phyloP scores from a whole-genome alignment of 2,888 invertebrate genomes.

The Philonicus albiceps region DNA sequence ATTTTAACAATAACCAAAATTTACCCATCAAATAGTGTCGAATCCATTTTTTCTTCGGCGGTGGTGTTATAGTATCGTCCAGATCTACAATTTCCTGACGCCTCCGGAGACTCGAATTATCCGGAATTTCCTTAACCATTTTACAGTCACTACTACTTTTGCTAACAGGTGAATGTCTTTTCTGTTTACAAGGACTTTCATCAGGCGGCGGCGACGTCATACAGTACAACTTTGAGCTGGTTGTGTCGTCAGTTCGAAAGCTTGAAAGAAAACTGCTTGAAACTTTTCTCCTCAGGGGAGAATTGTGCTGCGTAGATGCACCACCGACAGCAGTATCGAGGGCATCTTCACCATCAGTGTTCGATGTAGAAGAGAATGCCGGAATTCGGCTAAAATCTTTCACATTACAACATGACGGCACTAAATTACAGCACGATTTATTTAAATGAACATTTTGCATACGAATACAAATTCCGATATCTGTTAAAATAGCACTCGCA shows the following conservation, averaged over 20 bases:
- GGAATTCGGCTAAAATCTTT: conserved; percentile 42
- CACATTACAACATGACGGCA: conserved; percentile 46
- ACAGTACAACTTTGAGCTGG: neutral
- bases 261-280: neutral
- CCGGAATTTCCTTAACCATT: neutral
- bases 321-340: neutral
- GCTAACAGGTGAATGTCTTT: neutral
- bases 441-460: conserved; percentile 50
- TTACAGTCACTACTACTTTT: neutral
- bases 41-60: conserved; percentile 76
- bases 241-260: neutral
- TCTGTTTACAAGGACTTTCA: neutral
- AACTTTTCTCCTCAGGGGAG: neutral
- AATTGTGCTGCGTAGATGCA: conserved; percentile 5
- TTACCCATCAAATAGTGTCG: conserved; percentile 56
- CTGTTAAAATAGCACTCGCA: conserved; percentile 48
- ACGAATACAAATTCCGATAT: conserved; percentile 50
- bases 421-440: conserved; percentile 11
- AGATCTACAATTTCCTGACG: neutral
- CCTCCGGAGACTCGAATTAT: neutral
- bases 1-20: neutral
- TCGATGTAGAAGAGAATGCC: neutral
- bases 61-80: conserved; percentile 59
- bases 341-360: neutral
- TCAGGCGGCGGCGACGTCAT: neutral